Evolutionary conservation across 2,797 vertebrate genomes (phyloP).

Genomic region (Enteromius trimaculatus): DNA sequence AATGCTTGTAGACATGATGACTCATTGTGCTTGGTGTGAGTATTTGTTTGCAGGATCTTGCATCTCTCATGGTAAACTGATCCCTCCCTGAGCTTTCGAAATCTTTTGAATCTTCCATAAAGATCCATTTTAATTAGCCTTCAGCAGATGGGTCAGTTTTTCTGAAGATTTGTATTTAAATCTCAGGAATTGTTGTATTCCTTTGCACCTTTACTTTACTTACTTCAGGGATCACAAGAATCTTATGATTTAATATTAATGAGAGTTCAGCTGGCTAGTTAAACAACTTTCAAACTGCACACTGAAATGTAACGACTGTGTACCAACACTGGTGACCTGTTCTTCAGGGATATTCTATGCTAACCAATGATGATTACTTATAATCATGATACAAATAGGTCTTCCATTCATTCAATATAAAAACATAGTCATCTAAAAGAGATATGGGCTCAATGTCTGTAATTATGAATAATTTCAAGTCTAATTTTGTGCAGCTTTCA

Average conservation of each 20-base stretch:
- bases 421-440: background rate
- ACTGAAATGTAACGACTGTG: background rate
- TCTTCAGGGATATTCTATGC: background rate
- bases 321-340: background rate
- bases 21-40: background rate
- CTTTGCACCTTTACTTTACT: background rate
- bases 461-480: background rate
- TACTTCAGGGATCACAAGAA: background rate
- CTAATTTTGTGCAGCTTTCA: background rate
- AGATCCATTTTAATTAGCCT: background rate
- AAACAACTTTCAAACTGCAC: background rate
- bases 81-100: background rate
- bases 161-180: background rate
- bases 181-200: background rate
- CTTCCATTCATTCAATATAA: background rate
- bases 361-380: background rate
- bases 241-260: background rate
- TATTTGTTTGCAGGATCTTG: slow-evolving; percentile 7
- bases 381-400: background rate
- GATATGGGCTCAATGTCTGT: background rate
- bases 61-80: background rate
- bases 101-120: background rate
- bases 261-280: background rate
- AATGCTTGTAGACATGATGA: background rate
- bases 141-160: background rate